Evolutionary conservation across 2,113 vertebrate genomes (phyloP), one percentile per base, ranked within the genome.

Genomic region (Lepidiolamprologus cunningtoni): DNA sequence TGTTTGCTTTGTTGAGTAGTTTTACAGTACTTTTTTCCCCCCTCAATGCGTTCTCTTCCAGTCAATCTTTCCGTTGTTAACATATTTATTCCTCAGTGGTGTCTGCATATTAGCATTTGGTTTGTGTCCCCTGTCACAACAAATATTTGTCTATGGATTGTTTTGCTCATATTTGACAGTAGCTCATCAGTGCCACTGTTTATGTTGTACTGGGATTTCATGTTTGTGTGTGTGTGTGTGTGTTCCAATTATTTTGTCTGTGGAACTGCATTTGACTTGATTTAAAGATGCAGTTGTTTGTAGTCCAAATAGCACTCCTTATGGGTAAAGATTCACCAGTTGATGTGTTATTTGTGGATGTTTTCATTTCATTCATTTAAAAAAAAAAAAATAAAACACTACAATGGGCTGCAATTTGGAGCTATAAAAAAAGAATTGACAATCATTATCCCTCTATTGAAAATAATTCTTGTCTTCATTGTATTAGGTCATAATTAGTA

Each of bases 61-160:
- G 89, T 93, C 89, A 92, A 87, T 92, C 91, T 85, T 40, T 52
- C 45, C 31, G 33, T 80, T 81, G 83, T 84, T 94, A 93, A 84
- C 79, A 91, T 87, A 91, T 90, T 84, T 81, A 93, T 89, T 92
- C 83, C 92, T 90, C 87, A 9, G 87, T 47, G 89, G 91, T 47
- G 86, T 91, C 35, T 81, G 52, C 66, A 86, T 83, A 95, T 95
- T 93, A 93, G 88, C 93, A 95, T 94, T 92, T 87, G 71, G 83
- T 87, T 92, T 87, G 85, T 85, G 86, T 91, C 90, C 87, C 82
- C 61, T 66, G 85, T 92, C 94, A 94, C 87, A 93, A 94, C 91
- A 93, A 94, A 94, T 95, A 93, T 94, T 91, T 93, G 88, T 91
- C 83, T 82, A 52, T 33, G 89, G 89, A 90, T 93, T 93, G 94